These are phyloP conservation scores for Pteronotus mesoamericanus DNA, from an alignment of 2,797 vertebrate species.

Conservation along the genomic window DNA sequence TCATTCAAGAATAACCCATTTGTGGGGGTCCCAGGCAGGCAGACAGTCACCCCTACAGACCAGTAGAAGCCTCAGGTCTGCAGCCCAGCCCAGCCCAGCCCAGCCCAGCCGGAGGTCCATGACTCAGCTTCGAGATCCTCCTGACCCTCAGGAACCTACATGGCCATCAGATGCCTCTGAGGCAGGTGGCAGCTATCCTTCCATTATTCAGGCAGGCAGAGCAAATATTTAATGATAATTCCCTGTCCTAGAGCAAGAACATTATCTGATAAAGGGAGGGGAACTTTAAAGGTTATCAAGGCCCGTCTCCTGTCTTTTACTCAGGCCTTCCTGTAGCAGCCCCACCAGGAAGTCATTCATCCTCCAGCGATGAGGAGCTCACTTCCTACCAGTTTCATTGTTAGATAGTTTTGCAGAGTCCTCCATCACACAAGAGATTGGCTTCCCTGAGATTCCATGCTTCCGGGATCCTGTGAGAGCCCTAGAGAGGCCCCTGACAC, in stretches of 20 bases:
- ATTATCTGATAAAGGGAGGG: neutral
- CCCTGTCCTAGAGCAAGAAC: slow-evolving; percentile 13
- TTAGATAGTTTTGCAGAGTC: neutral
- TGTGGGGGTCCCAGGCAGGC: neutral
- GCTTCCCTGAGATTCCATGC: neutral
- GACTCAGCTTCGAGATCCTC: neutral
- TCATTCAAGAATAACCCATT: neutral
- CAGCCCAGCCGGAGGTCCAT: neutral
- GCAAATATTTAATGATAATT: slow-evolving; percentile 59
- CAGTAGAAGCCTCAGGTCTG: neutral
- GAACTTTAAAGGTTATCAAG: neutral
- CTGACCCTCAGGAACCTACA: neutral
- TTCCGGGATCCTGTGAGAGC: neutral
- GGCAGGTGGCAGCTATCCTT: neutral
- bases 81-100: neutral
- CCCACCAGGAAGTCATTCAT: neutral
- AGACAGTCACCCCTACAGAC: neutral
- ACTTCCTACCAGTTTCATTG: neutral
- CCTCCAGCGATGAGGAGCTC: neutral
- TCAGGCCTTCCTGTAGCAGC: neutral
- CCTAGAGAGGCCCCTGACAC: neutral
- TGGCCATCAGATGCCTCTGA: neutral
- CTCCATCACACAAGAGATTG: neutral
- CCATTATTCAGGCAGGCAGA: neutral
- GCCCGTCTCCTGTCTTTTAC: neutral